Evolutionary conservation across 2,113 vertebrate genomes (phyloP).

Genomic region (Centropristis striata): DNA sequence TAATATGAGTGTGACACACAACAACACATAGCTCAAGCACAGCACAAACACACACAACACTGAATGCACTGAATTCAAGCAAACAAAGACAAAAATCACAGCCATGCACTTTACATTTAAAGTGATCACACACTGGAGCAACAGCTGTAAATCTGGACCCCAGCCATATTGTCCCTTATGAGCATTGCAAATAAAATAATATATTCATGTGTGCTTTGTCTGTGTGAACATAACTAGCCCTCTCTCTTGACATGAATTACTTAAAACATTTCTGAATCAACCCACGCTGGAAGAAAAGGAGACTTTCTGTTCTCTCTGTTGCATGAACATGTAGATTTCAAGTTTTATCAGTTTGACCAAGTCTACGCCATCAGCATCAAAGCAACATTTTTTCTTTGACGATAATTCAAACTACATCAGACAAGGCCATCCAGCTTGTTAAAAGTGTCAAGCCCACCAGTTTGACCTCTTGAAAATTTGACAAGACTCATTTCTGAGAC

Average conservation of each 20-base stretch:
- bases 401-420: constrained; percentile 48
- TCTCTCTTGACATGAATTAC: constrained; percentile 20
- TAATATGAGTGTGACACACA: constrained; percentile 32
- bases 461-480: constrained; percentile 64
- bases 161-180: constrained; percentile 78
- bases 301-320: constrained; percentile 58
- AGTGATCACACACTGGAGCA: constrained; percentile 45
- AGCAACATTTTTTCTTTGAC: constrained; percentile 34
- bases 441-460: neutral
- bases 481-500: constrained; percentile 46
- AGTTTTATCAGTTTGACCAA: constrained; percentile 38
- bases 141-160: constrained; percentile 51
- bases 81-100: constrained; percentile 37
- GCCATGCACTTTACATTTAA: constrained; percentile 67
- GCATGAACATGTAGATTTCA: constrained; percentile 53
- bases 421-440: constrained; percentile 55
- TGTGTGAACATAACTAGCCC: neutral
- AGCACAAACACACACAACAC: constrained; percentile 53
- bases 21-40: constrained; percentile 47
- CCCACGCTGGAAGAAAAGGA: constrained; percentile 17
- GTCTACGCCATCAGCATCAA: constrained; percentile 56
- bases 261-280: neutral
- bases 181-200: constrained; percentile 36
- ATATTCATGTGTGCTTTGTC: constrained; percentile 8
- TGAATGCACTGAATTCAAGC: constrained; percentile 40